Evolutionary conservation across 1,140 invertebrate species (phyloP), one percentile per base, ranked within the genome.

Genomic region (Hylaeus anthracinus): DNA sequence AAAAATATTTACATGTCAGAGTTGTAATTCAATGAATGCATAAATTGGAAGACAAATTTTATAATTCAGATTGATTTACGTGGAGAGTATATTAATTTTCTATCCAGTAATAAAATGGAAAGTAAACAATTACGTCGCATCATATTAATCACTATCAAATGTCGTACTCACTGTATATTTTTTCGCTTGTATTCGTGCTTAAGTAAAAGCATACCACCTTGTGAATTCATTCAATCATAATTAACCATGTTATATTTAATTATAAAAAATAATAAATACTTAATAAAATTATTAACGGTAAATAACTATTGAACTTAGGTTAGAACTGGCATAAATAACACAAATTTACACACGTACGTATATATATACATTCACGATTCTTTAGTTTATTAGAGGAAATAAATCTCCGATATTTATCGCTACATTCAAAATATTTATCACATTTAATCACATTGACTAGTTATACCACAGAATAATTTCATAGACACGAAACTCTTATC

Each of bases 111-210:
- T 53, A 53, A 39, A 53, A 69, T 39, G 14, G 37, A 51, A 53
- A 12, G 37, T 14, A 51, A 70, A 55, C 39, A 39, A 43, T 37
- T 9, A 9, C 8, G 5, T 10, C n/a, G 10, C 15, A 65, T 48
- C 2, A 60, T 60, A 26, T 6, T 48, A 8, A 45, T 65, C n/a
- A 45, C 12, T 39, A 64, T 5, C 43, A 14, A 10, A 70, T 12
- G 26, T 26, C 26, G 39, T 26, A 71, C 75, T 71, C 37, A 71
- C 67, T 60, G 61, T 74, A 15, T 63, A n/a, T 74, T 39, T 55
- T 56, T 58, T 41, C 53, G 41, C 66, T 71, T 70, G 39, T 61
- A 61, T 45, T 55, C 61, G 41, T 63, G 63, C 43, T 61, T 61
- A 60, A 43, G 4, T 53, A 78, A 78, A 78, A 9, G 37, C n/a